Evolutionary conservation across 1,140 invertebrate species (phyloP).

Genomic region (Solenopsis invicta): DNA sequence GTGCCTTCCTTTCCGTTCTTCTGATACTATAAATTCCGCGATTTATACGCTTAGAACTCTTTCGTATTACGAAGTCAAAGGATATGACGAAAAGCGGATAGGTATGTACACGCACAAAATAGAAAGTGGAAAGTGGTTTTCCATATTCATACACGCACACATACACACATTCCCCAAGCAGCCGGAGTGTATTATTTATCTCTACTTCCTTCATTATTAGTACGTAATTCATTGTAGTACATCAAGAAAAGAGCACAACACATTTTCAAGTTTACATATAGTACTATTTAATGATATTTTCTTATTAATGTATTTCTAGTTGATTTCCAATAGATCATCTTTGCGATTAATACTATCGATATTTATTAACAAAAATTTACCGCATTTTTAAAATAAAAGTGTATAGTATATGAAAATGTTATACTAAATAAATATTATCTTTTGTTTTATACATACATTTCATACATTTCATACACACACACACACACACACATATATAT

Average conservation of each 20-base stretch:
- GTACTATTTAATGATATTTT: constrained; percentile 69
- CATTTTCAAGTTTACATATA: constrained; percentile 64
- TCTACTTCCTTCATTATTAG: constrained; percentile 48
- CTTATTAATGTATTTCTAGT: constrained; percentile 60
- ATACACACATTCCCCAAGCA: constrained; percentile 66
- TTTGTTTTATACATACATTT: constrained; percentile 54
- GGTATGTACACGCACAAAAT: constrained; percentile 55
- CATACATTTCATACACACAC: too few relatives aligned
- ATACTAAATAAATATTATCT: constrained; percentile 69
- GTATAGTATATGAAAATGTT: constrained; percentile 71
- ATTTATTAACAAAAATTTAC: constrained; percentile 75
- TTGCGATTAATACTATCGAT: constrained; percentile 62
- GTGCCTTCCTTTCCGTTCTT: constrained; percentile 73
- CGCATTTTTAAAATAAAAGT: constrained; percentile 70
- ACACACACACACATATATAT: too few relatives aligned
- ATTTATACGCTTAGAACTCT: constrained; percentile 46
- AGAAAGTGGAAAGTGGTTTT: constrained; percentile 58
- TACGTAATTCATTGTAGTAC: constrained; percentile 20
- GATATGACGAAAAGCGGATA: constrained; percentile 32
- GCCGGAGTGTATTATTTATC: constrained; percentile 58
- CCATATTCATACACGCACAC: constrained; percentile 42
- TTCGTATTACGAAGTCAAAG: neutral
- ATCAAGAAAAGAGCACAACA: constrained; percentile 62
- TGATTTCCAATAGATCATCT: constrained; percentile 29
- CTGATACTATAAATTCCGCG: constrained; percentile 59